Conservation (phyloP, 2,113 vertebrate genomes). For the Vidua chalybeata region DNA sequence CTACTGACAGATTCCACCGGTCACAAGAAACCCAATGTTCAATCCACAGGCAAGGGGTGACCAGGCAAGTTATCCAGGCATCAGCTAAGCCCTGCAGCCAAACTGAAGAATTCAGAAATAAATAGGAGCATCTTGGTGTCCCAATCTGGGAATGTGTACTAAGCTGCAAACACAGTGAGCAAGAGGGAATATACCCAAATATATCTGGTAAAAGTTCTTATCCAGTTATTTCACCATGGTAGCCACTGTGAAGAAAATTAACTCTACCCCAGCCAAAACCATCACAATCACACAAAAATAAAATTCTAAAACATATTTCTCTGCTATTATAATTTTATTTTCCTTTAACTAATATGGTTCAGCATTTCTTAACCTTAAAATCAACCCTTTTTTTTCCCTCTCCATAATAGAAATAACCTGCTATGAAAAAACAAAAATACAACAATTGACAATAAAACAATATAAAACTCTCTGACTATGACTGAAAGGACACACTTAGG, state of each 20-base stretch:
- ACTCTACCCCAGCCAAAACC: not conserved
- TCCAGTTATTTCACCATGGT: not conserved
- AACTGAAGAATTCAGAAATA: not conserved
- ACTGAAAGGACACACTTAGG: not conserved
- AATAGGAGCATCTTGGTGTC: not conserved
- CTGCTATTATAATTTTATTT: not conserved
- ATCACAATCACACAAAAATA: not conserved
- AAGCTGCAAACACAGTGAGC: accelerated
- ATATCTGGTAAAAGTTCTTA: not conserved
- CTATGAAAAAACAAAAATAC: not conserved
- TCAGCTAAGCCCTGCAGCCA: not conserved
- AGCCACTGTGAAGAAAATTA: not conserved
- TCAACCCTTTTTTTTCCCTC: not conserved
- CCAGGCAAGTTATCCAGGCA: not conserved
- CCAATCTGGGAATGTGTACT: accelerated
- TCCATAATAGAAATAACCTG: not conserved
- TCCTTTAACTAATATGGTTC: not conserved
- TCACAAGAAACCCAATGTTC: not conserved
- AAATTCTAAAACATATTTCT: not conserved
- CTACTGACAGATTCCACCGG: not conserved
- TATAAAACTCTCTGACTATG: not conserved
- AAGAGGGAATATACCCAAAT: not conserved
- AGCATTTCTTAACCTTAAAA: not conserved
- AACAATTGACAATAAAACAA: not conserved
- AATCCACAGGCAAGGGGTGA: accelerated